These are phyloP conservation scores for Myodes glareolus DNA, from an alignment of 2,113 vertebrate species.

Conservation along the genomic window DNA sequence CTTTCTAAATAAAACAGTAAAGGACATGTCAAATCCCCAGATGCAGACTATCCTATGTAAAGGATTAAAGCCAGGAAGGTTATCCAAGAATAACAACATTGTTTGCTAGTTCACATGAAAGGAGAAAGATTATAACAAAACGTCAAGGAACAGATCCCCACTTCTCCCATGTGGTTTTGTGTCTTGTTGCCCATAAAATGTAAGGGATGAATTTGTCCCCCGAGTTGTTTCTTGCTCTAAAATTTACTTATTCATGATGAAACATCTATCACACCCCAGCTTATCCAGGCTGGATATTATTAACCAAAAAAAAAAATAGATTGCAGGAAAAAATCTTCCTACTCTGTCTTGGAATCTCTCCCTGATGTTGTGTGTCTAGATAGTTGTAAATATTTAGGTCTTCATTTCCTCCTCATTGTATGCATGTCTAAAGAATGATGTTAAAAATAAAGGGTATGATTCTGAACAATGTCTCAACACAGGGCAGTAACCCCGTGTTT, in stretches of 20 bases:
- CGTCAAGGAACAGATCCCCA: neutral
- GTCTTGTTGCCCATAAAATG: neutral
- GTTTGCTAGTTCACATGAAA: neutral
- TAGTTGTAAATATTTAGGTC: neutral
- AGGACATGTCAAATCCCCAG: neutral
- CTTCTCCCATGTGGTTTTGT: neutral
- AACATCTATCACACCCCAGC: neutral
- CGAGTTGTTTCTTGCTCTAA: neutral
- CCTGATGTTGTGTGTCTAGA: neutral
- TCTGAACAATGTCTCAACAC: neutral
- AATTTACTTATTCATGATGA: neutral
- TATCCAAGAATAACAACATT: neutral
- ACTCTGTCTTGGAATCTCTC: neutral
- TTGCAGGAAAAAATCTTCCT: neutral
- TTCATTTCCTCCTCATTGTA: neutral
- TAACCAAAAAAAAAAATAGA: neutral
- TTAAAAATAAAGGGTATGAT: neutral
- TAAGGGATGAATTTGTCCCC: neutral
- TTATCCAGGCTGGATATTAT: neutral
- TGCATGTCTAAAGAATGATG: neutral
- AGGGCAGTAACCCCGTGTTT: neutral
- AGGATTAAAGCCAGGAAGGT: conserved; percentile 11
- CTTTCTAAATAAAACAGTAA: neutral
- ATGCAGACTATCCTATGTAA: neutral
- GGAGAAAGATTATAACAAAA: neutral